Conservation (phyloP, 2,888 invertebrate species). For the Arge pagana region DNA sequence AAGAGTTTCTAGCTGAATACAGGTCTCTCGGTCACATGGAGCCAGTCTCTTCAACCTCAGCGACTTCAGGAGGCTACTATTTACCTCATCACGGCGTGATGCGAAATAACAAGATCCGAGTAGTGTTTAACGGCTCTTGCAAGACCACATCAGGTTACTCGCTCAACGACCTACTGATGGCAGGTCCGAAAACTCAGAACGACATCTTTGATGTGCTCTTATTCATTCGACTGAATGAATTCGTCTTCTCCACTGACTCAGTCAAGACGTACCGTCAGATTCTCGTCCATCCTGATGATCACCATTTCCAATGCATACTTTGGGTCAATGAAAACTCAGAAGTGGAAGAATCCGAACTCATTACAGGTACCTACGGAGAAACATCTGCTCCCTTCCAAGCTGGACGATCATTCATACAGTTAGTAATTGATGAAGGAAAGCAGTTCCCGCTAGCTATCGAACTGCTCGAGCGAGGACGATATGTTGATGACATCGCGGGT, state of each 20-base stretch:
- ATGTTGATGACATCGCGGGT: not conserved
- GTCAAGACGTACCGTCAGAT: conserved; percentile 30
- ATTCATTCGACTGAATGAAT: conserved; percentile 6
- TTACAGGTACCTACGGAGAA: not conserved
- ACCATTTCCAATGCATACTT: not conserved
- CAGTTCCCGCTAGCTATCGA: not conserved
- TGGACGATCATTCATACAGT: not conserved
- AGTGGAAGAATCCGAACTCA: not conserved
- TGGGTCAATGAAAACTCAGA: not conserved
- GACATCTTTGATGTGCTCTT: conserved; percentile 24
- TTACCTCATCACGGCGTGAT: conserved; percentile 25
- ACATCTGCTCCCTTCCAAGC: too few species aligned
- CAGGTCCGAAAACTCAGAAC: conserved; percentile 21
- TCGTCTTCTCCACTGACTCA: conserved; percentile 25
- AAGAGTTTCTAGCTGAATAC: conserved; percentile 23
- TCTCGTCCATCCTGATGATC: conserved; percentile 16
- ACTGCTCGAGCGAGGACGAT: not conserved
- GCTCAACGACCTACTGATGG: conserved; percentile 21
- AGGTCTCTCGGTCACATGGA: conserved; percentile 8
- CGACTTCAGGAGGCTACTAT: not conserved
- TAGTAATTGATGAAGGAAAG: not conserved
- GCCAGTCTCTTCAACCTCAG: not conserved
- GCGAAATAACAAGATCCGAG: conserved; percentile 17
- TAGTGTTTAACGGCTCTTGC: conserved; percentile 26
- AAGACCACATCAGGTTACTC: conserved; percentile 18